These are phyloP conservation scores for Hirudo medicinalis DNA, from an alignment of 1,140 invertebrate genomes.

Conservation along the genomic window DNA sequence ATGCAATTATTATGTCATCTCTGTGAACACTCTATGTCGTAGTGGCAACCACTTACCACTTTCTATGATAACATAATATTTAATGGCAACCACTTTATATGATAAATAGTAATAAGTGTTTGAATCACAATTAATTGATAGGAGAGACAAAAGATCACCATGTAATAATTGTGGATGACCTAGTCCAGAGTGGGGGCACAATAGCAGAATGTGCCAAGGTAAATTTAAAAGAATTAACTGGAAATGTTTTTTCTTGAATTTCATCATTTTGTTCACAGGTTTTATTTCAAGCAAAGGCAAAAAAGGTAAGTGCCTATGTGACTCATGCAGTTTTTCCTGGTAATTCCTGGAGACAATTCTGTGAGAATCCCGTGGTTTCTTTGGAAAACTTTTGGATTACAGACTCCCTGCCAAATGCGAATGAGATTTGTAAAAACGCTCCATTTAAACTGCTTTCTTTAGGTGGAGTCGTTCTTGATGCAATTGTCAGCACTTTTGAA, in stretches of 20 bases:
- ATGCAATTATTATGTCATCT: too few species aligned
- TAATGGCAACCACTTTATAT: not conserved
- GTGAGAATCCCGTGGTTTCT: constrained; percentile 23
- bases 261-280: constrained; percentile 25
- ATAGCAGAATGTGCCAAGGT: constrained; percentile 39
- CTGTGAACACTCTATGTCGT: too few species aligned
- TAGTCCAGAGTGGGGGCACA: constrained; percentile 40
- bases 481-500: too few species aligned
- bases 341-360: constrained; percentile 38
- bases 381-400: constrained; percentile 41
- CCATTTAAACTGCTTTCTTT: constrained; percentile 39
- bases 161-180: constrained; percentile 40
- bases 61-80: not conserved
- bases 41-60: too few species aligned
- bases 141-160: constrained; percentile 35
- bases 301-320: constrained; percentile 35
- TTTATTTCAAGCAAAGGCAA: constrained; percentile 33
- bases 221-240: constrained; percentile 8
- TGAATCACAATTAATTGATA: constrained; percentile 22
- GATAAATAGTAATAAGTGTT: not conserved
- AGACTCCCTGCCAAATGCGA: constrained; percentile 37
- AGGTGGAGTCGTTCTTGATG: constrained; percentile 25
- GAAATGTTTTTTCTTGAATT: not conserved
- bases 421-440: constrained; percentile 31
- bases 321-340: constrained; percentile 42